A percentile compares a stretch with the other conserved stretches of the same genome.
Conservation (phyloP, 2,888 invertebrate genomes). For the Galeopsomyia nigrocyanea region DNA sequence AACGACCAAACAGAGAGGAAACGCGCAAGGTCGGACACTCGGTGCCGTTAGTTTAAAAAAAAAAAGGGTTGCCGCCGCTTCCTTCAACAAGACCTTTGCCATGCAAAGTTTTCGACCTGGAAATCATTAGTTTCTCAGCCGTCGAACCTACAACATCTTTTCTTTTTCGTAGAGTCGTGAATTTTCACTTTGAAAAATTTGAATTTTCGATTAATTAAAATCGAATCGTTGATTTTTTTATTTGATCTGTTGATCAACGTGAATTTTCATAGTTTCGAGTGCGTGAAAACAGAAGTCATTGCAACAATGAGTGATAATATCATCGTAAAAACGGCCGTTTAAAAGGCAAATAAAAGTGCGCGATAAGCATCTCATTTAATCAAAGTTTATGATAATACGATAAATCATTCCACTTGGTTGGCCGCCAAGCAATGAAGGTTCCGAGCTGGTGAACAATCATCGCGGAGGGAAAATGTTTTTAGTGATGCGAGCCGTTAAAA, state of each 20-base stretch:
- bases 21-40: conserved; percentile 30
- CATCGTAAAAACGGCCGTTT: conserved; percentile 18
- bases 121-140: conserved; percentile 39
- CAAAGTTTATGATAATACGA: conserved; percentile 27
- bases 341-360: conserved; percentile 26
- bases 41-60: conserved; percentile 33
- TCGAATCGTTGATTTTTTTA: neutral
- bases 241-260: conserved; percentile 2
- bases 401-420: conserved; percentile 33
- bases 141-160: conserved; percentile 34
- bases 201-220: no score
- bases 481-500: conserved; percentile 38
- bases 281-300: conserved; percentile 8
- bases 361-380: conserved; percentile 28
- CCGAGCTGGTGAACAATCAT: conserved; percentile 29
- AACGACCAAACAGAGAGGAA: conserved; percentile 30
- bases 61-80: conserved; percentile 45
- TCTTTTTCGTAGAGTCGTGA: neutral
- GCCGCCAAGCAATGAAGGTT: conserved; percentile 9
- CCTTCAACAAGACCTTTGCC: conserved; percentile 37
- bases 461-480: conserved; percentile 21
- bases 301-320: conserved; percentile 24
- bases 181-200: no score
- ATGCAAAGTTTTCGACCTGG: conserved; percentile 31
- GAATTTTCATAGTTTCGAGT: neutral